Conservation (phyloP, 2,888 invertebrate species). For the Dione vanillae region DNA sequence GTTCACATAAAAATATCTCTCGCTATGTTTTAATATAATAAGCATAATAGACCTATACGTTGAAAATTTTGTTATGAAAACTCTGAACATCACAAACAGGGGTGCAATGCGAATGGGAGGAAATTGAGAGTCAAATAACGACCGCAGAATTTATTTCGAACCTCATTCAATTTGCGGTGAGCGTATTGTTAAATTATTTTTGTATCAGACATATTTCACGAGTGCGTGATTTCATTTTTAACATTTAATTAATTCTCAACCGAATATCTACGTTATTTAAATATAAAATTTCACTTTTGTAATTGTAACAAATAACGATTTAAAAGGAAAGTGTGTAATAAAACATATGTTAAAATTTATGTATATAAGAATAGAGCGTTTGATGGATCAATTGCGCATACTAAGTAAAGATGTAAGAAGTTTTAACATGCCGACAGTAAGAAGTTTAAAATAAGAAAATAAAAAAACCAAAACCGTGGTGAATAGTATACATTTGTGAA, state of each 20-base stretch:
- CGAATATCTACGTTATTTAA: conserved; percentile 35
- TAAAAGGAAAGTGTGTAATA: background rate
- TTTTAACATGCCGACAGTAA: background rate
- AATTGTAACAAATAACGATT: conserved; percentile 17
- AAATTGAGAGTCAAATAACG: conserved; percentile 76
- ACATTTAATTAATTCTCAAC: conserved; percentile 51
- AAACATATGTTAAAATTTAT: background rate
- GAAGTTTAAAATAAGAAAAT: conserved; percentile 9
- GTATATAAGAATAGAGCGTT: conserved; percentile 4
- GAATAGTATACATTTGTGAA: conserved; percentile 40
- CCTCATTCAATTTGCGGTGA: conserved; percentile 81
- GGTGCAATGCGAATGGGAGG: conserved; percentile 70
- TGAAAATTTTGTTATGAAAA: conserved; percentile 65
- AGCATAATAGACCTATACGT: conserved; percentile 36
- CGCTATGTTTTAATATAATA: background rate
- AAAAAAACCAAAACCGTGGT: conserved; percentile 27
- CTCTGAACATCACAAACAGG: conserved; percentile 72
- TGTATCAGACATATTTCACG: conserved; percentile 63
- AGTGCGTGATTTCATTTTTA: conserved; percentile 58
- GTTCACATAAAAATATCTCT: no score
- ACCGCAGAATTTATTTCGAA: conserved; percentile 80
- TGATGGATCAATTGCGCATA: conserved; percentile 9
- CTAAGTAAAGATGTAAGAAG: conserved; percentile 1
- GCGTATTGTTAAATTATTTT: conserved; percentile 79
- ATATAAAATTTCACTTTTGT: conserved; percentile 41